A percentile compares a stretch with the other conserved stretches of the same genome.
These are phyloP conservation scores for Erythrocercus mccallii DNA, from an alignment of 2,113 vertebrate species.

Conservation along the genomic window DNA sequence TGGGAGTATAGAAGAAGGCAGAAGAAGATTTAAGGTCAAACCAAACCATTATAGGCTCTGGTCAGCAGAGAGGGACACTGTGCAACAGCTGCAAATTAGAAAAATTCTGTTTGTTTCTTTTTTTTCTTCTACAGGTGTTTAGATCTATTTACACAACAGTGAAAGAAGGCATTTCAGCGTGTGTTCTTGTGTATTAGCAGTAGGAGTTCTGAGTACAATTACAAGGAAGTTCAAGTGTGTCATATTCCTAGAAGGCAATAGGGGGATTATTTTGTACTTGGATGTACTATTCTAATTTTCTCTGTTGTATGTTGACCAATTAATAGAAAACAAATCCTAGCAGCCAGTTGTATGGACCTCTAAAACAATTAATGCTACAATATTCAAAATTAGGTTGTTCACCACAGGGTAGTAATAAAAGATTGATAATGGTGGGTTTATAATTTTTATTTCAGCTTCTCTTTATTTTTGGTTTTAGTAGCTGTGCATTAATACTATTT, in stretches of 20 bases:
- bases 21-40: background rate
- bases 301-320: background rate
- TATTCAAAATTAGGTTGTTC: background rate
- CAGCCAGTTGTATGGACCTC: background rate
- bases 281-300: background rate
- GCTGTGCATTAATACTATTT: background rate
- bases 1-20: background rate
- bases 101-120: background rate
- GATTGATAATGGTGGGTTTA: background rate
- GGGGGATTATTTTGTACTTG: background rate
- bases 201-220: background rate
- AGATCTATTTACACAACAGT: background rate
- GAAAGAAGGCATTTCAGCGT: background rate
- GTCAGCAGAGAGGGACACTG: background rate
- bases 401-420: background rate
- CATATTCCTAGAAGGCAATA: background rate
- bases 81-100: background rate
- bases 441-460: background rate
- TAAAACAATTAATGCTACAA: background rate
- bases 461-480: background rate
- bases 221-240: background rate
- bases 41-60: background rate
- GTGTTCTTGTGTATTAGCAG: background rate
- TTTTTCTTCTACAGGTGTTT: background rate
- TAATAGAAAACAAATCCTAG: background rate